These are phyloP conservation scores for Drosophila tani DNA, from an alignment of 1,140 invertebrate species.

Conservation along the genomic window DNA sequence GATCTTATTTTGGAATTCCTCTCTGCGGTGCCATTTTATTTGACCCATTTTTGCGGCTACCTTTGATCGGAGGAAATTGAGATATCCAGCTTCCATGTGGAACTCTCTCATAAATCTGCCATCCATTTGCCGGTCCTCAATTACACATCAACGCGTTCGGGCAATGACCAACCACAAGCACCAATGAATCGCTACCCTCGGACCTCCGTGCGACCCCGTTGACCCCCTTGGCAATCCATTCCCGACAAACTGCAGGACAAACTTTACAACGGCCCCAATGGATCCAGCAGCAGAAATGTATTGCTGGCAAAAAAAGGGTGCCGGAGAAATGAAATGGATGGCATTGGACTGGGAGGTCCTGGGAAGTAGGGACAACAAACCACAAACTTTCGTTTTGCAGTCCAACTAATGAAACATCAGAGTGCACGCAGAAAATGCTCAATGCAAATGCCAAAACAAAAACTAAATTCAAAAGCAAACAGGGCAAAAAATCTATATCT, in stretches of 20 bases:
- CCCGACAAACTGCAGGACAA: conserved; percentile 49
- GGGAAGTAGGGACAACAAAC: conserved; percentile 34
- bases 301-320: conserved; percentile 9
- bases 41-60: neutral
- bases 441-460: conserved; percentile 46
- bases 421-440: conserved; percentile 12
- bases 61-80: neutral
- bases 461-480: neutral
- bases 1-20: neutral
- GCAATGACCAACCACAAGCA: conserved; percentile 33
- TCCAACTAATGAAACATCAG: conserved; percentile 60
- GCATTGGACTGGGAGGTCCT: neutral
- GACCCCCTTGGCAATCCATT: conserved; percentile 37
- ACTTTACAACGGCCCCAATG: conserved; percentile 47
- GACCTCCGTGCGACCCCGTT: neutral
- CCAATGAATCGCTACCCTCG: conserved; percentile 14
- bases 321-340: neutral
- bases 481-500: neutral
- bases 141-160: conserved; percentile 59
- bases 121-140: conserved; percentile 36
- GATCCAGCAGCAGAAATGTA: conserved; percentile 40
- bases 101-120: conserved; percentile 25
- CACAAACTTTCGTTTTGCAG: conserved; percentile 49
- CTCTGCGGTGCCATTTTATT: neutral
- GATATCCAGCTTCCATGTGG: neutral